These are phyloP conservation scores for Pica pica DNA, from an alignment of 2,113 vertebrate species.

Conservation along the genomic window DNA sequence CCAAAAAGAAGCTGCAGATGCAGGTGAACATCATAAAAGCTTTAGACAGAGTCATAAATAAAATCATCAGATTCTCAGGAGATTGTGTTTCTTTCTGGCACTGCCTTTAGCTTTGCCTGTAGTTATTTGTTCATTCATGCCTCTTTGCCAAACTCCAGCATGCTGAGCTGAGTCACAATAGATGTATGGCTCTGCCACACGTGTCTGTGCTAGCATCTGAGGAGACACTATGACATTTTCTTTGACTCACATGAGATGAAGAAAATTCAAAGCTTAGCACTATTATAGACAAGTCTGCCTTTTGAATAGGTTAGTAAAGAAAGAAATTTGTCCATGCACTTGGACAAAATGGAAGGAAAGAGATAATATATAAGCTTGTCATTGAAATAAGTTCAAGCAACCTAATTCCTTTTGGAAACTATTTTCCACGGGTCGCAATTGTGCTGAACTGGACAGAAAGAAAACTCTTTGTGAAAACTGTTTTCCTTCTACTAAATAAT, in stretches of 20 bases:
- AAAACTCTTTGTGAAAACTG: background rate
- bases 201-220: background rate
- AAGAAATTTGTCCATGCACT: background rate
- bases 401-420: background rate
- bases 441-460: constrained; percentile 5
- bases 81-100: background rate
- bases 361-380: background rate
- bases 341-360: background rate
- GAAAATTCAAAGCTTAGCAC: background rate
- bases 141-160: background rate
- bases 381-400: background rate
- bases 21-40: background rate
- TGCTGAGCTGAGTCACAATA: background rate
- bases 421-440: background rate
- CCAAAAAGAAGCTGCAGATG: background rate
- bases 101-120: background rate
- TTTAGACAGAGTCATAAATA: background rate
- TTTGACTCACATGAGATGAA: background rate
- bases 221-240: background rate
- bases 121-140: background rate
- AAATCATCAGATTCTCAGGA: background rate
- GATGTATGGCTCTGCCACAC: background rate
- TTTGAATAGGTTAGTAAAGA: background rate
- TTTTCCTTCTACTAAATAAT: background rate
- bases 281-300: background rate